Evolutionary conservation across 2,888 invertebrate species (phyloP), one percentile per base, ranked within the genome.

Genomic region (Chironomus riparius): DNA sequence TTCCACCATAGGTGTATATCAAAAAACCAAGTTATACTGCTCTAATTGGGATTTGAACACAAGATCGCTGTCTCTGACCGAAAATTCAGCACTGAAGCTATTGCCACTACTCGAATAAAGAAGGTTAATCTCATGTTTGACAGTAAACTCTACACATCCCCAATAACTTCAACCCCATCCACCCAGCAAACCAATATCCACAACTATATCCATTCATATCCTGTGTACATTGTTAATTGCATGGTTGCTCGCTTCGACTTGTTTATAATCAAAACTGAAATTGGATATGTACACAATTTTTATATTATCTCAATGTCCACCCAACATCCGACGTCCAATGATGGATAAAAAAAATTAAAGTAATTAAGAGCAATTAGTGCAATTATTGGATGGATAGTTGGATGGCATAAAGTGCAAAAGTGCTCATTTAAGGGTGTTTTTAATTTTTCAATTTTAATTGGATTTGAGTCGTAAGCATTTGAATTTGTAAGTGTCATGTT

Each of bases 231-330:
- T 65, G 65, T 65, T 65, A 65, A 65, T 65, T 65, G 65, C 65
- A 65, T 65, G 65, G 65, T 65, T 56, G 65, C 65, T 65, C 65
- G 24, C 22, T 24, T 65, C 24, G 65, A 24, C 21, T 72, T 72
- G 72, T 15, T 56, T 61, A 38, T 73, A 73, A 73, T 73, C 72
- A 62, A 61, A 73, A 73, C 28, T 56, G 71, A 71, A 71, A 71
- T 71, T 50, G 56, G 65, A 50, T 68, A 28, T 38, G 68, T 71
- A 48, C 56, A 65, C 65, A 21, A 22, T 62, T 18, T 21, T 22
- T 62, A 12, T 13, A 65, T 24, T 21, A 13, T 13, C 65, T 65
- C 65, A 21, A 50, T 38, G 38, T 38, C 38, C 38, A 38, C 10
- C 38, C 38, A 38, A 38, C 38, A 38, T 38, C 38, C 38, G 38